phyloP scores from a whole-genome alignment of 2,888 invertebrate genomes.

The Clusia tigrina region DNA sequence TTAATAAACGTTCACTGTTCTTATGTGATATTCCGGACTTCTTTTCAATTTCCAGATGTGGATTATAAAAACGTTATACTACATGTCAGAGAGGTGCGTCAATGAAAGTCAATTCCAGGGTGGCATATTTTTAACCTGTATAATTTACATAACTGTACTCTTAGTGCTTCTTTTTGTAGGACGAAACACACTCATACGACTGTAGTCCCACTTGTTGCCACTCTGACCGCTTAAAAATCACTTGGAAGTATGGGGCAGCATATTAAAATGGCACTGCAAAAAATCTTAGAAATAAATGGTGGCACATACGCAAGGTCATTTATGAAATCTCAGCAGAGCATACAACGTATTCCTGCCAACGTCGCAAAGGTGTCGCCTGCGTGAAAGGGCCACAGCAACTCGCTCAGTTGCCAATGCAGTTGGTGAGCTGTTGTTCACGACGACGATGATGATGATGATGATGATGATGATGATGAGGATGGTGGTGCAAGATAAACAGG shows the following conservation, averaged over 20 bases:
- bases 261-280: not conserved
- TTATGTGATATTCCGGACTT: not conserved
- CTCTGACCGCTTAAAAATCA: not conserved
- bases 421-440: not conserved
- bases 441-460: not conserved
- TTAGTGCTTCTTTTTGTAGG: no score
- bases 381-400: not conserved
- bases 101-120: no score
- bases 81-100: no score
- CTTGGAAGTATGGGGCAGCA: not conserved
- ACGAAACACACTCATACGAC: no score
- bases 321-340: constrained; percentile 17
- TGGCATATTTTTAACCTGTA: no score
- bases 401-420: not conserved
- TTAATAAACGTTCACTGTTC: no score
- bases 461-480: not conserved
- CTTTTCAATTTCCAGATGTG: not conserved
- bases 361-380: constrained; percentile 11
- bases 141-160: no score
- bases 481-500: constrained; percentile 13
- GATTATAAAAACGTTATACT: no score
- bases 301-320: constrained; percentile 21
- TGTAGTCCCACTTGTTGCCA: not conserved
- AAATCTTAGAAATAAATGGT: constrained; percentile 14
- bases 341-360: constrained; percentile 15